Percentiles rank a stretch among this genome's conserved stretches.
Conservation (phyloP, 37 sponge, comb jelly and placozoan genomes). For the Beroe forskalii region DNA sequence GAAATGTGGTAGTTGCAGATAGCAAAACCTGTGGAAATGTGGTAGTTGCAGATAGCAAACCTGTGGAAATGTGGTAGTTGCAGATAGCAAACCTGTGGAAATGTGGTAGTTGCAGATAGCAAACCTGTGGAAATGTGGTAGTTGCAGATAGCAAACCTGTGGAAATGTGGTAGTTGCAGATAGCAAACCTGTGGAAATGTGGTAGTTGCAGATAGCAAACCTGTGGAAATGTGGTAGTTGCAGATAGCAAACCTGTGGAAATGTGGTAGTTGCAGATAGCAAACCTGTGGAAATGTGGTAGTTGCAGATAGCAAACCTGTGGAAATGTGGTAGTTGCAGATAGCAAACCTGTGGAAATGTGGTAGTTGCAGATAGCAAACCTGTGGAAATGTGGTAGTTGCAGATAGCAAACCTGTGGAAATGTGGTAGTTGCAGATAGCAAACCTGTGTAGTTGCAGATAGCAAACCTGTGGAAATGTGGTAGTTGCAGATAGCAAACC, state of each 20-base stretch:
- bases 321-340: no score
- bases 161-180: not conserved
- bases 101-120: slow-evolving; percentile 6
- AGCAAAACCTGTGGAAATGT: not conserved
- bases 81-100: no score
- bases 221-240: not conserved
- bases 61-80: no score
- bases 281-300: not conserved
- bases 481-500: slow-evolving; percentile 17
- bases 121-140: slow-evolving; percentile 7
- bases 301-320: slow-evolving; percentile 21
- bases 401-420: no score
- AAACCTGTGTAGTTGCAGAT: not conserved
- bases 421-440: slow-evolving; percentile 6
- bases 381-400: no score
- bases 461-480: not conserved
- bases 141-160: no score
- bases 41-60: slow-evolving; percentile 3
- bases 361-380: slow-evolving; percentile 3
- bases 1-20: no score
- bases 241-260: slow-evolving; percentile 28
- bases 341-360: not conserved
- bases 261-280: no score
- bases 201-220: no score
- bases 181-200: slow-evolving; percentile 15